Evolutionary conservation across 2,113 vertebrate species (phyloP).

Genomic region (Centropus unirufus): DNA sequence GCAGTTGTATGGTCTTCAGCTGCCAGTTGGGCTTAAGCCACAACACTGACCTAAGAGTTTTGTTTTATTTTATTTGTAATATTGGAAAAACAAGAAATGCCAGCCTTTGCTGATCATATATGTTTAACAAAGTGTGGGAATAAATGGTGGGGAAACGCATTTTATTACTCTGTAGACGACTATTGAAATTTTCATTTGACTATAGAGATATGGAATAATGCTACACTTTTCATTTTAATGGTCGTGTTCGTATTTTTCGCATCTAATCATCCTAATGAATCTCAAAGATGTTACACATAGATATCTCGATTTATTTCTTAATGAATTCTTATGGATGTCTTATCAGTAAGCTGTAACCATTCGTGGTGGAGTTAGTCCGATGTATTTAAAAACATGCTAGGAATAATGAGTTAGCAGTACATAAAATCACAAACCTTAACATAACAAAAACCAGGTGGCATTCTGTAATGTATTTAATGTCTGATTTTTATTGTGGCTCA

Average conservation of each 20-base stretch:
- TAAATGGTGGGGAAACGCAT: neutral
- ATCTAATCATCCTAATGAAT: constrained; percentile 15
- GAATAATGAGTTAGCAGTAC: constrained; percentile 38
- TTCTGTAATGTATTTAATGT: neutral
- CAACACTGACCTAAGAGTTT: neutral
- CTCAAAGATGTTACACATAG: constrained; percentile 1
- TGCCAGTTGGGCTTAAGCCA: neutral
- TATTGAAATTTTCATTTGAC: neutral
- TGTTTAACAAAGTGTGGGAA: neutral
- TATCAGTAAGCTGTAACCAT: neutral
- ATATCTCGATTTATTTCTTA: neutral
- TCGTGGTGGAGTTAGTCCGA: neutral
- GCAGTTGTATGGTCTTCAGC: neutral
- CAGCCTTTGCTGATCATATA: neutral
- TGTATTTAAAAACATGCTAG: constrained; percentile 23
- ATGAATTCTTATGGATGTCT: constrained; percentile 37
- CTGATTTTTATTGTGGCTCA: neutral
- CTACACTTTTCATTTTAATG: neutral
- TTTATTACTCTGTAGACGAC: neutral
- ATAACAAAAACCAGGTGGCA: neutral
- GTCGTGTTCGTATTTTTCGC: constrained; percentile 23
- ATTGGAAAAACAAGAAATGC: neutral
- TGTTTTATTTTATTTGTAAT: neutral
- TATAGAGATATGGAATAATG: neutral
- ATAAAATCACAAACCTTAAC: constrained; percentile 30